Evolutionary conservation across 1,140 invertebrate genomes (phyloP).

Genomic region (Stenopsyche tienmushanensis): DNA sequence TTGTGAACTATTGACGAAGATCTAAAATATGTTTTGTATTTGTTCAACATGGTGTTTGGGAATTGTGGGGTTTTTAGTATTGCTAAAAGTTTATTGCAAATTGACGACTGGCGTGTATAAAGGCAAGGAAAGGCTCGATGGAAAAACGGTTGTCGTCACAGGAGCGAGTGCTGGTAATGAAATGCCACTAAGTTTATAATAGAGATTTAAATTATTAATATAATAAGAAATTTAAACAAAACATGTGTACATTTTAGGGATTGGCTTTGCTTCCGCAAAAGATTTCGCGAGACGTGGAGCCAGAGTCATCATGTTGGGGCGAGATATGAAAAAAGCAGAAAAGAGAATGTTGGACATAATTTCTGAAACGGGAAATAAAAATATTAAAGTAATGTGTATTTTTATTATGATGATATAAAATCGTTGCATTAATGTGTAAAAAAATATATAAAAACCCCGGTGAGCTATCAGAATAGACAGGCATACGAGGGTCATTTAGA

Average conservation of each 20-base stretch:
- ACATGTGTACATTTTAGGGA: slow-evolving; percentile 34
- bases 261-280: slow-evolving; percentile 69
- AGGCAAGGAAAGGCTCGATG: slow-evolving; percentile 35
- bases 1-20: background rate
- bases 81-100: slow-evolving; percentile 32
- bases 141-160: slow-evolving; percentile 38
- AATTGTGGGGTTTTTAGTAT: background rate
- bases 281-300: slow-evolving; percentile 74
- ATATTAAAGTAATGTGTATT: background rate
- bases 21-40: too few species aligned
- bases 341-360: slow-evolving; percentile 59
- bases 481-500: too few species aligned
- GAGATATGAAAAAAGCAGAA: slow-evolving; percentile 59
- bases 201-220: background rate
- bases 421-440: too few species aligned
- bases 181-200: background rate
- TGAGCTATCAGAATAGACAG: too few species aligned
- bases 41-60: background rate
- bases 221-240: background rate
- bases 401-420: too few species aligned
- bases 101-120: slow-evolving; percentile 31
- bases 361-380: slow-evolving; percentile 43
- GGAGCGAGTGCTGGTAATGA: slow-evolving; percentile 34
- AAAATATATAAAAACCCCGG: too few species aligned
- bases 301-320: slow-evolving; percentile 70